Evolutionary conservation across 2,888 invertebrate species (phyloP), one percentile per base, ranked within the genome.

Genomic region (Maniola hyperantus): DNA sequence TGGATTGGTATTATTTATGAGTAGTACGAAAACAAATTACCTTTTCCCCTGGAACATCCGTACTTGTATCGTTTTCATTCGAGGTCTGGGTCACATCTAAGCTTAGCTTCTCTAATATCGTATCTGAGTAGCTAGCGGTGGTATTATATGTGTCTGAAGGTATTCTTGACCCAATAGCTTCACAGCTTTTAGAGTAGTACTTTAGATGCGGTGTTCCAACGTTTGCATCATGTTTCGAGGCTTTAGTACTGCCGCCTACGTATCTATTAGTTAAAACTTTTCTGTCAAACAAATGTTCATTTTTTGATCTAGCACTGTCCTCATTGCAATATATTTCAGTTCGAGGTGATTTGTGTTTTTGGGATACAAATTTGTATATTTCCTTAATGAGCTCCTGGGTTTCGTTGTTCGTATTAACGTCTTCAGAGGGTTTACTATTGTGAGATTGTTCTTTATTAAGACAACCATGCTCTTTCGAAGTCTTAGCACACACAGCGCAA

Each of bases 381-480:
- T 91, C 87, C 77, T 89, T 90, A 46, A 92, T 86, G 1, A 91
- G 76, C 69, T 87, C 80, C 46, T 90, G 88, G 13, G 89, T 91
- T 73, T 88, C 87, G 26, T 77, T 80, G 63, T 65, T 74, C 42
- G 69, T 68, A 48, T 64, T 69, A 39, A 67, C 67, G 64, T 67
- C 70, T 46, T 68, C 69, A 6, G 68, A 65, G 6, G 74, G 71
- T 48, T 78, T 78, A 15, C 73, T 74, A n/a, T 77, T 77, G 51
- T 73, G 76, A 20, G 74, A 68, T 59, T 71, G 75, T 18, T 76
- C 72, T 44, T 79, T 79, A 46, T 76, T 77, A 20, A 66, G 73
- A 33, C 73, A 69, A 15, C 54, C n/a, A 39, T 72, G 69, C 53
- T 84, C 83, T 72, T 82, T 83, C 2, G 76, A 72, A 64, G 73